These are phyloP conservation scores for Hyalella azteca DNA, from an alignment of 2,888 invertebrate genomes.

Conservation along the genomic window DNA sequence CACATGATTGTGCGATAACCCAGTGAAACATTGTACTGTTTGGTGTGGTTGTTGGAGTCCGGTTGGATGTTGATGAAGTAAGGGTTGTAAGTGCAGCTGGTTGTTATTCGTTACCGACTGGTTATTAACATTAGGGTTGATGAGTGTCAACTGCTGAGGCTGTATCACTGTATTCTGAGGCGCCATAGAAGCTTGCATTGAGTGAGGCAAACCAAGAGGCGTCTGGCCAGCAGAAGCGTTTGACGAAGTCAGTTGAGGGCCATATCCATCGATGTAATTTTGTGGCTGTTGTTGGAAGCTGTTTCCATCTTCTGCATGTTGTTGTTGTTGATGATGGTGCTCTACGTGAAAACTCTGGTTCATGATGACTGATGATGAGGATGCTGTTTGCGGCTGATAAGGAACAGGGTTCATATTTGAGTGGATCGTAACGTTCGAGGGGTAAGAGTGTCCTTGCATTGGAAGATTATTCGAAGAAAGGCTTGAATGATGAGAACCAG, in stretches of 20 bases:
- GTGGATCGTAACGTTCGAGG: constrained; percentile 53
- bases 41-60: constrained; percentile 36
- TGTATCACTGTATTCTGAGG: constrained; percentile 51
- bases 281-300: background rate
- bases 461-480: constrained; percentile 53
- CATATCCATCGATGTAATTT: constrained; percentile 39
- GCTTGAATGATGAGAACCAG: constrained; percentile 50
- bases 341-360: constrained; percentile 57
- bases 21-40: constrained; percentile 36
- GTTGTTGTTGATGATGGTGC: constrained; percentile 44
- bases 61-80: constrained; percentile 40
- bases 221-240: constrained; percentile 45
- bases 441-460: constrained; percentile 57
- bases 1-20: background rate
- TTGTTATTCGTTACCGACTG: constrained; percentile 21
- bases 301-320: constrained; percentile 44
- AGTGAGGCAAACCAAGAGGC: constrained; percentile 52
- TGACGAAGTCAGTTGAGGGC: constrained; percentile 40
- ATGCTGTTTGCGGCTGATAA: constrained; percentile 54
- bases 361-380: constrained; percentile 58
- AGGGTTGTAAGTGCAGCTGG: constrained; percentile 44
- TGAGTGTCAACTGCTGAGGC: constrained; percentile 48
- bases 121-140: background rate
- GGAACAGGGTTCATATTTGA: constrained; percentile 51
- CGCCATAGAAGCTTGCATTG: constrained; percentile 51